Evolutionary conservation across 2,797 vertebrate genomes (phyloP).

Genomic region (Alauda arvensis): DNA sequence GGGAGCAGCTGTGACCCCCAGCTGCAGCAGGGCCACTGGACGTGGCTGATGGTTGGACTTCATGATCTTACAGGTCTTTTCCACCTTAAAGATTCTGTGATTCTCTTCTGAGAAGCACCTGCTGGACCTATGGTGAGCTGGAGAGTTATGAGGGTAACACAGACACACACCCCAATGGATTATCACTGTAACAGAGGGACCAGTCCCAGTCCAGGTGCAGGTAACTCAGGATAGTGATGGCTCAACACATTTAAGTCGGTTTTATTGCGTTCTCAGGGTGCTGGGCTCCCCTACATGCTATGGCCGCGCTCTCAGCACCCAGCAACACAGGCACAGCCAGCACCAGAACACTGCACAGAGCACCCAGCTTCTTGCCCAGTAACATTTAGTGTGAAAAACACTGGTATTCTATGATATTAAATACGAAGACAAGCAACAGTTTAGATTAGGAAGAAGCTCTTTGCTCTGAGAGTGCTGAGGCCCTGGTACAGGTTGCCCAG

Average conservation of each 20-base stretch:
- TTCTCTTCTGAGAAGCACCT: neutral
- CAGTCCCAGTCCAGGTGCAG: accelerated
- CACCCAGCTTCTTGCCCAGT: accelerated
- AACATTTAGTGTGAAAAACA: no score
- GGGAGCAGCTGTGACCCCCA: neutral
- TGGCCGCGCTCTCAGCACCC: neutral
- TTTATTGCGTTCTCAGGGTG: accelerated
- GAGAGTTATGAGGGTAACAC: neutral
- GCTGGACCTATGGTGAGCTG: neutral
- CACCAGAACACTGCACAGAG: accelerated
- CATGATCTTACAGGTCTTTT: neutral
- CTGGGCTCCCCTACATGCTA: accelerated
- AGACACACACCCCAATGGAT: accelerated
- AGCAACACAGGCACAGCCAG: no score
- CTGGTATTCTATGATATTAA: neutral
- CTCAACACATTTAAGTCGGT: accelerated
- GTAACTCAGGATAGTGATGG: accelerated
- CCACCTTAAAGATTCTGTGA: neutral
- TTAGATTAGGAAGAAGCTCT: neutral
- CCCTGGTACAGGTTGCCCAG: neutral
- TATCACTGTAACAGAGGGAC: no score
- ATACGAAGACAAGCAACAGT: accelerated
- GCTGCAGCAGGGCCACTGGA: neutral
- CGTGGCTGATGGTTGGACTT: accelerated
- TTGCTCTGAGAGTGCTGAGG: neutral